phyloP scores from a whole-genome alignment of 2,113 vertebrate genomes.

The Phyllostomus hastatus region DNA sequence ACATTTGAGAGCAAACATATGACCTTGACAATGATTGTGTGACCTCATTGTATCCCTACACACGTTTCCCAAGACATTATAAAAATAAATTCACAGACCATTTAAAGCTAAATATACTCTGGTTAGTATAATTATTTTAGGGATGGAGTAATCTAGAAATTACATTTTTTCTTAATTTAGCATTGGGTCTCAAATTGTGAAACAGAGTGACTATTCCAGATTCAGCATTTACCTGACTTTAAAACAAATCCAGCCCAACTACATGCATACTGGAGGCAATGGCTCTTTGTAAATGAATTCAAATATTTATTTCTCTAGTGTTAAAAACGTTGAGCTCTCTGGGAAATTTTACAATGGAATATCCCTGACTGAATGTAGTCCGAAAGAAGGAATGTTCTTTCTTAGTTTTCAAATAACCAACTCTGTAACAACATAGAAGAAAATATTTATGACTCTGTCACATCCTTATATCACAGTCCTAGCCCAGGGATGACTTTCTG shows the following conservation, averaged over 20 bases:
- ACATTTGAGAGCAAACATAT: background rate
- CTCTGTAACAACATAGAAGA: background rate
- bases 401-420: background rate
- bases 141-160: background rate
- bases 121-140: background rate
- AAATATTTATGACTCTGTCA: background rate
- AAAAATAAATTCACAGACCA: background rate
- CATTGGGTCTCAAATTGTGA: background rate
- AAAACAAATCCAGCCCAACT: background rate
- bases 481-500: background rate
- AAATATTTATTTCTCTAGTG: background rate
- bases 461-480: background rate
- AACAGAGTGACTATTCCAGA: background rate
- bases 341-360: background rate
- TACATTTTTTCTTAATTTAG: background rate
- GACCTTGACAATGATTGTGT: background rate
- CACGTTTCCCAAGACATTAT: background rate
- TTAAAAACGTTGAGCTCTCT: background rate
- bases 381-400: background rate
- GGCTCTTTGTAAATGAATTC: background rate
- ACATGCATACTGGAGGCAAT: background rate
- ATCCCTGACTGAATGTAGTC: background rate
- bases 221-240: background rate
- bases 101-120: background rate
- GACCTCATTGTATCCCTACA: background rate